Evolutionary conservation across 2,797 vertebrate genomes (phyloP).

Genomic region (Melanotaenia trifasciata): DNA sequence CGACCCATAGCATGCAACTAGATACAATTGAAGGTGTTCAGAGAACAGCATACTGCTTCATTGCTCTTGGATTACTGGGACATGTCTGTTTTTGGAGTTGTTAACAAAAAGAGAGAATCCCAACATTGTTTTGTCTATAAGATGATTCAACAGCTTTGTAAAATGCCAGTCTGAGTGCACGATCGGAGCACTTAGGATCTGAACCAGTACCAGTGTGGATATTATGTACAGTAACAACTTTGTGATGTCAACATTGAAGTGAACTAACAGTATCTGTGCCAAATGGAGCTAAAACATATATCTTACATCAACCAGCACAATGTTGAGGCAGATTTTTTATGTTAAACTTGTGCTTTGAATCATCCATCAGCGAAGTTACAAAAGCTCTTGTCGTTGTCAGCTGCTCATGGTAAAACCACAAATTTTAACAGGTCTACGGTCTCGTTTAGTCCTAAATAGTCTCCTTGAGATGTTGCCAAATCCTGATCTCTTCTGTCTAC

Average conservation of each 20-base stretch:
- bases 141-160: constrained; percentile 2
- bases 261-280: constrained; percentile 74
- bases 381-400: constrained; percentile 29
- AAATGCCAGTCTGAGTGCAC: constrained; percentile 15
- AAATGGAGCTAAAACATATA: constrained; percentile 66
- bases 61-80: constrained; percentile 34
- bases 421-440: constrained; percentile 9
- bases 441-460: constrained; percentile 23
- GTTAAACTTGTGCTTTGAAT: constrained; percentile 38
- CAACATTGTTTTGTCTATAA: constrained; percentile 34
- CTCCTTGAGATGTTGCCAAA: constrained; percentile 67
- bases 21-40: constrained; percentile 39
- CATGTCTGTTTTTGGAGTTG: constrained; percentile 32
- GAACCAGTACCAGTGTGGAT: constrained; percentile 58
- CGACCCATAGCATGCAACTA: constrained; percentile 57
- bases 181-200: constrained; percentile 33
- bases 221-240: constrained; percentile 68
- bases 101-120: constrained; percentile 22
- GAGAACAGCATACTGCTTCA: constrained; percentile 33
- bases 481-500: constrained; percentile 27
- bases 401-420: constrained; percentile 27
- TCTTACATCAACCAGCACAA: constrained; percentile 67
- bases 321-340: constrained; percentile 43
- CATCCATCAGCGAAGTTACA: constrained; percentile 17
- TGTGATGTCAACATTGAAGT: constrained; percentile 65